Evolutionary conservation across 2,113 vertebrate species (phyloP).

Genomic region (Panthera tigris): DNA sequence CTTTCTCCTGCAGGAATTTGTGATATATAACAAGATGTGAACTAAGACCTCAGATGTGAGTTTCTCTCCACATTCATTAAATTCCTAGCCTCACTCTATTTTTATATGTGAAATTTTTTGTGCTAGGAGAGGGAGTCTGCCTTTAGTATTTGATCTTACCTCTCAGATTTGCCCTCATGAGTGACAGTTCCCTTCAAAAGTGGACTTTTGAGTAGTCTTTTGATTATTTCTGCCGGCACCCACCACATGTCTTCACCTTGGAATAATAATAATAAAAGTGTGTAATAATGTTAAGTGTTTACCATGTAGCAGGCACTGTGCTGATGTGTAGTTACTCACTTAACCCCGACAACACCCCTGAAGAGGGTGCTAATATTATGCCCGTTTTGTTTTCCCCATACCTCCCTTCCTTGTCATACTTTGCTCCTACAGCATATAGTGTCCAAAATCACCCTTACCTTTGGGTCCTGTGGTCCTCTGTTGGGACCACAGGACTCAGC

Average conservation of each 20-base stretch:
- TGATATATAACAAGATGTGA: not conserved
- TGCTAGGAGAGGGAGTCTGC: not conserved
- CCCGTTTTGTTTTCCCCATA: fast-evolving
- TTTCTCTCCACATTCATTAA: not conserved
- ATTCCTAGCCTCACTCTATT: not conserved
- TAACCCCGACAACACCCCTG: not conserved
- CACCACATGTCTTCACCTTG: not conserved
- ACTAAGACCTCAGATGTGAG: not conserved
- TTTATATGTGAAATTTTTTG: not conserved
- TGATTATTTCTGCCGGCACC: not conserved
- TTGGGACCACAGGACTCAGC: not conserved
- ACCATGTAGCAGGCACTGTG: not conserved
- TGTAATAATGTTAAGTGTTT: too few species aligned
- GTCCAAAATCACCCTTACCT: not conserved
- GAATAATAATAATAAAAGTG: not conserved
- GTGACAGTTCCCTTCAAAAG: not conserved
- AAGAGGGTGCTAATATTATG: fast-evolving
- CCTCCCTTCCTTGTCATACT: not conserved
- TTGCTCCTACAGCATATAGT: too few species aligned
- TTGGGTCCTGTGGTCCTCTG: not conserved
- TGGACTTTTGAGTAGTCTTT: not conserved
- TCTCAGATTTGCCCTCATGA: not conserved
- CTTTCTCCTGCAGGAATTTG: not conserved
- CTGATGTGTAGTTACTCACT: too few species aligned
- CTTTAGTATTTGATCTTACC: not conserved